A percentile compares a stretch with the other conserved stretches of the same genome.
Conservation (phyloP, 1,140 invertebrate species). For the Aphelenchoides avenae region DNA sequence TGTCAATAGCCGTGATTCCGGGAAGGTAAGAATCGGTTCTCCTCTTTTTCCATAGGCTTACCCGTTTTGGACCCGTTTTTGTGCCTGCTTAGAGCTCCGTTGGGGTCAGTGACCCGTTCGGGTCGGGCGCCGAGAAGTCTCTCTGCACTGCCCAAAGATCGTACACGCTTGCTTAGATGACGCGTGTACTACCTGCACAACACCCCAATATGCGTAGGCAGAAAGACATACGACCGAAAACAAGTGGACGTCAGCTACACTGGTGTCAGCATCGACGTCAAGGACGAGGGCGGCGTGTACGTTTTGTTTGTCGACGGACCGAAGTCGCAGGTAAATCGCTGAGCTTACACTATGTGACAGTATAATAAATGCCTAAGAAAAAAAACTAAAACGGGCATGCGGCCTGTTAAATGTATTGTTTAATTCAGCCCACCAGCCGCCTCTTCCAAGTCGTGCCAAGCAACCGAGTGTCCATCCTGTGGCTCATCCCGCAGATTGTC, state of each 20-base stretch:
- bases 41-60: too few species aligned
- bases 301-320: constrained; percentile 27
- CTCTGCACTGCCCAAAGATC: background rate
- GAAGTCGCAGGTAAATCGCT: constrained; percentile 8
- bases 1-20: constrained; percentile 24
- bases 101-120: too few species aligned
- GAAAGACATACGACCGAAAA: constrained; percentile 5
- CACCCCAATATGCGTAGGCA: constrained; percentile 10
- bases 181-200: constrained; percentile 33
- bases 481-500: constrained; percentile 51
- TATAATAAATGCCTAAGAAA: background rate
- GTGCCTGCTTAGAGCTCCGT: too few species aligned
- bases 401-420: background rate
- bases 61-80: too few species aligned
- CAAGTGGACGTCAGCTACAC: constrained; percentile 11
- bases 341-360: background rate
- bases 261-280: constrained; percentile 16
- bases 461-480: constrained; percentile 42
- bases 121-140: too few species aligned
- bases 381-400: constrained; percentile 4
- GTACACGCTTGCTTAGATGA: constrained; percentile 28
- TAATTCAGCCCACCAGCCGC: too few species aligned
- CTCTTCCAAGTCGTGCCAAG: constrained; percentile 67
- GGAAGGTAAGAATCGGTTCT: constrained; percentile 39
- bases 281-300: constrained; percentile 47